Conservation (phyloP, 1,140 invertebrate species). For the Diorhabda sublineata region DNA sequence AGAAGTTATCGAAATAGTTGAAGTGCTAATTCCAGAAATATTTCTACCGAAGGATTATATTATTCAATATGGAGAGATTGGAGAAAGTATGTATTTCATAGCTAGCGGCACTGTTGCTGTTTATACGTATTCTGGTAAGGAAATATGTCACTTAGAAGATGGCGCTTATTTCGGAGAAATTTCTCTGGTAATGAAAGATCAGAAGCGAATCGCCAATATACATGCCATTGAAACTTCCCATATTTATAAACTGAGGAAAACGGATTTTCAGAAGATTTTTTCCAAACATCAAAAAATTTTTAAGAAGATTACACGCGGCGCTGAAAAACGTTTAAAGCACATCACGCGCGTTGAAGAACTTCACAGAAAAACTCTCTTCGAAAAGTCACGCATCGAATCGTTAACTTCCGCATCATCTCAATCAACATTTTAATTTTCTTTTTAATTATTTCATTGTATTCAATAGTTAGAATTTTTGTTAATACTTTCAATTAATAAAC, state of each 20-base stretch:
- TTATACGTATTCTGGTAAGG: constrained; percentile 55
- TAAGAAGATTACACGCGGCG: neutral
- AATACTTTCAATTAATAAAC: no score
- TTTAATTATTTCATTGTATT: no score
- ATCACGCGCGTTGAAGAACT: neutral
- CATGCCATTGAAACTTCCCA: constrained; percentile 56
- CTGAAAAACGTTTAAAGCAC: neutral
- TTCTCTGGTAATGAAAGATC: constrained; percentile 51
- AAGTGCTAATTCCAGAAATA: constrained; percentile 33
- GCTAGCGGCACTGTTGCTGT: constrained; percentile 55
- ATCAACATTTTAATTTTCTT: no score
- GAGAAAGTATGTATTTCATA: constrained; percentile 60
- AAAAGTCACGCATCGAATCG: no score
- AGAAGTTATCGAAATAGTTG: constrained; percentile 29
- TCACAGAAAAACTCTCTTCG: neutral
- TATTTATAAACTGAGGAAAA: constrained; percentile 49
- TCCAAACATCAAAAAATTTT: constrained; percentile 15
- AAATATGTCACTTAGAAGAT: constrained; percentile 44
- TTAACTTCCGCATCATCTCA: no score
- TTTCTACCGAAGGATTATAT: constrained; percentile 45
- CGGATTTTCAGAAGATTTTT: constrained; percentile 45
- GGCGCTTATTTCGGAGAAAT: constrained; percentile 41
- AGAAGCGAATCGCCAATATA: constrained; percentile 50
- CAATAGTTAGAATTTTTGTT: no score
- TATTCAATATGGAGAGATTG: constrained; percentile 51